Conservation (phyloP, 1,140 invertebrate genomes). For the Euwallacea similis region DNA sequence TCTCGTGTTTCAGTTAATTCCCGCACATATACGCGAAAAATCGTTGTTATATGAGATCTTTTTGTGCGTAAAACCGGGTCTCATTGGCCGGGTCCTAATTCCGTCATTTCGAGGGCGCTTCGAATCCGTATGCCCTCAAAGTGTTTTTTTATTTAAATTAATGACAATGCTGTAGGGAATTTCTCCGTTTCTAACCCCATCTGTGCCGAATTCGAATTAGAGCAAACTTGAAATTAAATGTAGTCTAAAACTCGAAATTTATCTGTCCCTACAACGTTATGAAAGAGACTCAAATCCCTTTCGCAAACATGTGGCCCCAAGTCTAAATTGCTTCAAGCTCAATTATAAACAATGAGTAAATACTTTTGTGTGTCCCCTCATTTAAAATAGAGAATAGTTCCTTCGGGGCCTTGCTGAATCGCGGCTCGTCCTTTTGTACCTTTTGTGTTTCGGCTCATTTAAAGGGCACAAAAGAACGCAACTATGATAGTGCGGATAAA, state of each 20-base stretch:
- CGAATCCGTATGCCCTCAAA: conserved; percentile 13
- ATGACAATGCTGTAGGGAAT: conserved; percentile 7
- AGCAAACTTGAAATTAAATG: too few relatives aligned
- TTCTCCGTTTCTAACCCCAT: conserved; percentile 8
- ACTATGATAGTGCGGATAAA: conserved; percentile 1
- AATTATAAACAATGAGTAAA: conserved; percentile 6
- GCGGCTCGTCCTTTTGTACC: too few relatives aligned
- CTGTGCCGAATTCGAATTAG: background rate
- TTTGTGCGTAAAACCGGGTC: background rate
- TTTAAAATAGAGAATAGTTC: background rate
- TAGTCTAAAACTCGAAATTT: too few relatives aligned
- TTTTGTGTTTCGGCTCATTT: background rate
- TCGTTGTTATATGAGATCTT: conserved; percentile 4
- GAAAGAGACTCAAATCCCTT: background rate
- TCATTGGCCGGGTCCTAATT: background rate
- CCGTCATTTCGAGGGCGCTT: conserved; percentile 6
- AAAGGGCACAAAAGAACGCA: background rate
- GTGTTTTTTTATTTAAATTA: conserved; percentile 22
- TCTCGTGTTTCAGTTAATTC: conserved; percentile 7
- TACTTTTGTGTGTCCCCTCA: background rate
- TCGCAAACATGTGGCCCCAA: background rate
- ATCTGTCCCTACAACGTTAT: too few relatives aligned
- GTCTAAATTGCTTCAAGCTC: background rate
- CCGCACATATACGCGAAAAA: conserved; percentile 1
- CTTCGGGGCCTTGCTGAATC: background rate